Percentiles rank a stretch among this genome's conserved stretches.
phyloP scores from a whole-genome alignment of 2,888 invertebrate species.

The Salpingus planirostris region DNA sequence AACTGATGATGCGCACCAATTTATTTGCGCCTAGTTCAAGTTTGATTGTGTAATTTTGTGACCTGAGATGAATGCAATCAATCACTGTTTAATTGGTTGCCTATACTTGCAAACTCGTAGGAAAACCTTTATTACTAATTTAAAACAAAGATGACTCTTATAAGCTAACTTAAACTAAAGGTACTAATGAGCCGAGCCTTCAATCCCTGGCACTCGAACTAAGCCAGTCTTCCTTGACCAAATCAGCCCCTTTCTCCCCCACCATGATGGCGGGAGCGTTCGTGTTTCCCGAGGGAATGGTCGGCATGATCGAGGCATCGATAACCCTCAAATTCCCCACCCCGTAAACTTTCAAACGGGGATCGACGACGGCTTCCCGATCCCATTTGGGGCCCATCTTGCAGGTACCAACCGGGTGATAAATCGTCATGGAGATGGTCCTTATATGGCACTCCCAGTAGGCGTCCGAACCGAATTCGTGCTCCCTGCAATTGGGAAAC shows the following conservation, averaged over 20 bases:
- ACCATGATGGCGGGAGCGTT: constrained; percentile 91
- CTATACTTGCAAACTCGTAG: too few species aligned
- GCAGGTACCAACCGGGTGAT: constrained; percentile 80
- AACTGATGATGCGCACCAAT: too few species aligned
- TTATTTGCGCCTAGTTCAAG: too few species aligned
- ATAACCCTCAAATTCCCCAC: constrained; percentile 70
- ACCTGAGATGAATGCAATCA: too few species aligned
- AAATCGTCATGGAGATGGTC: constrained; percentile 82
- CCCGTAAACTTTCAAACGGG: constrained; percentile 67
- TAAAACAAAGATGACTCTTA: too few species aligned
- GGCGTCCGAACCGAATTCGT: constrained; percentile 64
- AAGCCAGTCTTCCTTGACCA: constrained; percentile 78
- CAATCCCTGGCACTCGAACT: too few species aligned
- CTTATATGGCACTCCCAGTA: constrained; percentile 83
- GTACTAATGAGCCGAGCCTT: too few species aligned
- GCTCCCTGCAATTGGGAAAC: constrained; percentile 68
- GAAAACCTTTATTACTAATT: too few species aligned
- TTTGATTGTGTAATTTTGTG: too few species aligned
- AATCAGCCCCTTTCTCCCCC: constrained; percentile 79
- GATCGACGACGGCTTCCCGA: constrained; percentile 72
- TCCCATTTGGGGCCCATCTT: constrained; percentile 83
- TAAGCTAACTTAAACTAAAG: too few species aligned
- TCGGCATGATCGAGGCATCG: constrained; percentile 84
- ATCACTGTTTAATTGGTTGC: too few species aligned
- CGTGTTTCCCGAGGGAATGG: constrained; percentile 81